Base-by-base conservation (phyloP, 2,113 vertebrate genomes). In the Paramisgurnus dabryanus region DNA sequence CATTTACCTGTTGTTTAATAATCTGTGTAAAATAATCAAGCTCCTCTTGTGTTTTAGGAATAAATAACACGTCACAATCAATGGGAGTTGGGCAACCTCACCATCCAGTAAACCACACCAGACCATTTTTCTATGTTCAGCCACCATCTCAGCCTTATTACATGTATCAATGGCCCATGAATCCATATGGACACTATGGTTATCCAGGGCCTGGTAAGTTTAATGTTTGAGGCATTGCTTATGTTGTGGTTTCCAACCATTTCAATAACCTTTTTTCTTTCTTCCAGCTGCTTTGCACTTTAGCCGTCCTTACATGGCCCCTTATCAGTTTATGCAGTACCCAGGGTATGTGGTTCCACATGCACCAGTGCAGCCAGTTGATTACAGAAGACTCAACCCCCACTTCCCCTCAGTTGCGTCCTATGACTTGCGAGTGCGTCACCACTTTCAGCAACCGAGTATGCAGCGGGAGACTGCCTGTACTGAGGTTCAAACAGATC, bases 121-220 rank as follows among this genome's bases (percentile, higher is more conserved):
- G 89, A 83, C 87, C 89, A 11, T 88, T 88, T 87, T 88, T 87
- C 84, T 88, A 85, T 83, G 87, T 88, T 79, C 89, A 87, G 69
- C 87, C 85, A 83, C 86, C 86, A 40, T 82, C 83, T 80, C 88
- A 87, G 69, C 86, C 85, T 47, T 86, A 84, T 79, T 87, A 83
- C 27, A 84, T 86, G 70, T 86, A 84, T 67, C 89, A 85, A 3
- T 89, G 89, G 89, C 87, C 87, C 60, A 83, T 87, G 76, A 86
- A 83, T 65, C 83, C 82, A 11, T 88, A 82, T 78, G 71, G 85
- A 41, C 88, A 82, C 4, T 88, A 87, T 76, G 78, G 82, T 50
- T 84, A 78, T 18, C 85, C 84, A 50, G 82, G 80, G 53, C 75
- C 84, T 82, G 86, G 89, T 90, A 78, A 65, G 76, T 67, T 47